A percentile compares a stretch with the other conserved stretches of the same genome.
phyloP scores from a whole-genome alignment of 2,888 invertebrate genomes.

The Agrotis clavis region DNA sequence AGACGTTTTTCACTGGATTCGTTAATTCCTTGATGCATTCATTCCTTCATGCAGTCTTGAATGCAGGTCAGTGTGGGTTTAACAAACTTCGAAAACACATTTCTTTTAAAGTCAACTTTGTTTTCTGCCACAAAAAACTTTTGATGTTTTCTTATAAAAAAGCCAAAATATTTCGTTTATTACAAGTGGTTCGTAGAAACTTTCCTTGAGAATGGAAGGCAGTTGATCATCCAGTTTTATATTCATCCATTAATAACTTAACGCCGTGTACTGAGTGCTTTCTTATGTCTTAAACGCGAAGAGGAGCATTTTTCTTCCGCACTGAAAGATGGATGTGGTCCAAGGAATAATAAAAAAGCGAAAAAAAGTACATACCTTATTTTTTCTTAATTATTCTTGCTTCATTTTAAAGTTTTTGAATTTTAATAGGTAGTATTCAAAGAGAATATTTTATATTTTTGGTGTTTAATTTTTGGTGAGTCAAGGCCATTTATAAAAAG shows the following conservation, averaged over 20 bases:
- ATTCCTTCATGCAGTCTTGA: too few species aligned
- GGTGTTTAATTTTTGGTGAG: too few species aligned
- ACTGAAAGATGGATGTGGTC: constrained; percentile 53
- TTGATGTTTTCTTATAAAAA: constrained; percentile 17
- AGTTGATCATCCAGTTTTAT: constrained; percentile 77
- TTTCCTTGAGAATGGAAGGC: constrained; percentile 60
- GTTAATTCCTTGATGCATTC: not conserved
- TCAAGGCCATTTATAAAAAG: too few species aligned
- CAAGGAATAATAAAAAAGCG: constrained; percentile 41
- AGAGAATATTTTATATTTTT: too few species aligned
- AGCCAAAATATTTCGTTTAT: constrained; percentile 37
- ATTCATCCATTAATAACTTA: constrained; percentile 80
- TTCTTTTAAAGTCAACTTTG: not conserved
- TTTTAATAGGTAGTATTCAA: too few species aligned
- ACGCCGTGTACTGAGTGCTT: constrained; percentile 78
- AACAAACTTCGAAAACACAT: not conserved
- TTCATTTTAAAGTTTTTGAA: too few species aligned
- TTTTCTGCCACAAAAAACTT: not conserved
- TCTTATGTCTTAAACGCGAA: constrained; percentile 77
- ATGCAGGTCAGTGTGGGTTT: too few species aligned
- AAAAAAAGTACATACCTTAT: too few species aligned
- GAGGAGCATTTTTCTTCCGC: constrained; percentile 74
- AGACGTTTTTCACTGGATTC: not conserved
- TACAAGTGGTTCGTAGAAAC: constrained; percentile 47
- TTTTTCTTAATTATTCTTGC: too few species aligned